Percentiles rank a stretch among this genome's conserved stretches.
Evolutionary conservation across 2,113 vertebrate species (phyloP).

Genomic region (Origma solitaria): DNA sequence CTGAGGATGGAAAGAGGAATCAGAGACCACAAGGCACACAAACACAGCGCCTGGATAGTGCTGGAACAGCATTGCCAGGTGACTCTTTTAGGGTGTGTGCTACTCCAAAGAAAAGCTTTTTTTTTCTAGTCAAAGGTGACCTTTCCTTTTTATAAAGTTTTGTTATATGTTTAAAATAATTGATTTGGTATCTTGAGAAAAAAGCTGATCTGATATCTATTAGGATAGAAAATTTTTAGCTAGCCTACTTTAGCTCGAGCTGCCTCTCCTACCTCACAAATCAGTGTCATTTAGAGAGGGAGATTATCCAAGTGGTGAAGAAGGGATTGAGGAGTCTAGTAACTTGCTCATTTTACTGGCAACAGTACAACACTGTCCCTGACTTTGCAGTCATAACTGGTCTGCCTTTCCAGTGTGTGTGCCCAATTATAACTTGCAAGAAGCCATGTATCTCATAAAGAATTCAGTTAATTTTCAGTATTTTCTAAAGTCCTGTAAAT

Average conservation of each 20-base stretch:
- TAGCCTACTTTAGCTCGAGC: neutral
- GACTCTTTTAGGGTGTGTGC: neutral
- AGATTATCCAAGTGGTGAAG: neutral
- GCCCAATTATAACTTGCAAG: constrained; percentile 28
- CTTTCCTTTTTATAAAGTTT: neutral
- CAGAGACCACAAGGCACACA: neutral
- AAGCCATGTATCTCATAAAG: neutral
- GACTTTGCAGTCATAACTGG: neutral
- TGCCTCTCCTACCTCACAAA: neutral
- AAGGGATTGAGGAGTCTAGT: neutral
- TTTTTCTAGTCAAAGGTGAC: neutral
- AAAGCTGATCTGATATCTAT: neutral
- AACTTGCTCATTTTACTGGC: neutral
- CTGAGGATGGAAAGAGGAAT: neutral
- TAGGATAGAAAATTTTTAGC: neutral
- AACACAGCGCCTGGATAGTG: neutral
- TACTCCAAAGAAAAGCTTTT: neutral
- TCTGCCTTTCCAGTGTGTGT: neutral
- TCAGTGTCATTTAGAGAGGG: neutral
- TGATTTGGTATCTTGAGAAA: neutral
- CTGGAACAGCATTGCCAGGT: neutral
- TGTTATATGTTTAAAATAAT: neutral
- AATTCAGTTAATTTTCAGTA: constrained; percentile 29
- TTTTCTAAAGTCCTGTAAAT: constrained; percentile 18
- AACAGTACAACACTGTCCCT: neutral